Evolutionary conservation across 2,888 invertebrate species (phyloP).

Genomic region (Tenthredo amoena): DNA sequence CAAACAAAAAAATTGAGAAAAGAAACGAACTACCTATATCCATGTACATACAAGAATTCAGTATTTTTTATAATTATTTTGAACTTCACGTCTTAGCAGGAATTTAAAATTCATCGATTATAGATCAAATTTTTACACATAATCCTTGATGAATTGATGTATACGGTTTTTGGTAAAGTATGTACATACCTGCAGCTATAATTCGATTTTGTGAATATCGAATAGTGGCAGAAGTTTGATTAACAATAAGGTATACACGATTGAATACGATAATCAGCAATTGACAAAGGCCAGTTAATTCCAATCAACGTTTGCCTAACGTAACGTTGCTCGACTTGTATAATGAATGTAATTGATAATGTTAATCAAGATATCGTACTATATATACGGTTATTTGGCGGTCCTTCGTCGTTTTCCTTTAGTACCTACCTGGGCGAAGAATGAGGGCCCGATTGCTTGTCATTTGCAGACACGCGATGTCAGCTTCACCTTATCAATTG

Average conservation of each 20-base stretch:
- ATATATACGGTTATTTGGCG: background rate
- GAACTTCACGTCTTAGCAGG: background rate
- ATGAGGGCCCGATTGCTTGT: background rate
- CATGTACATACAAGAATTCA: background rate
- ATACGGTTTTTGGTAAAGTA: background rate
- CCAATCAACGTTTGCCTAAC: background rate
- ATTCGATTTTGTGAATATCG: background rate
- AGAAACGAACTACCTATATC: too few species aligned
- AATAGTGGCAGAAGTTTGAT: conserved; percentile 8
- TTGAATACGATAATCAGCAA: background rate
- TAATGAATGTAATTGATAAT: background rate
- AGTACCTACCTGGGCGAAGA: background rate
- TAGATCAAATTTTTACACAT: background rate
- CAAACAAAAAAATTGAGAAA: too few species aligned
- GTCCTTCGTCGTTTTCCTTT: background rate
- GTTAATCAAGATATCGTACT: background rate
- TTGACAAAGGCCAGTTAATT: background rate
- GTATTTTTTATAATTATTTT: background rate
- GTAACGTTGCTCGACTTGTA: background rate
- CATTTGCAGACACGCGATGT: background rate
- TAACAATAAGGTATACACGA: background rate
- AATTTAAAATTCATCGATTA: background rate
- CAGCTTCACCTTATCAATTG: background rate
- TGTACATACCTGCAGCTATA: background rate
- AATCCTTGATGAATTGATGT: background rate